Base-by-base conservation (phyloP, 2,797 vertebrate genomes). In the Alauda arvensis region DNA sequence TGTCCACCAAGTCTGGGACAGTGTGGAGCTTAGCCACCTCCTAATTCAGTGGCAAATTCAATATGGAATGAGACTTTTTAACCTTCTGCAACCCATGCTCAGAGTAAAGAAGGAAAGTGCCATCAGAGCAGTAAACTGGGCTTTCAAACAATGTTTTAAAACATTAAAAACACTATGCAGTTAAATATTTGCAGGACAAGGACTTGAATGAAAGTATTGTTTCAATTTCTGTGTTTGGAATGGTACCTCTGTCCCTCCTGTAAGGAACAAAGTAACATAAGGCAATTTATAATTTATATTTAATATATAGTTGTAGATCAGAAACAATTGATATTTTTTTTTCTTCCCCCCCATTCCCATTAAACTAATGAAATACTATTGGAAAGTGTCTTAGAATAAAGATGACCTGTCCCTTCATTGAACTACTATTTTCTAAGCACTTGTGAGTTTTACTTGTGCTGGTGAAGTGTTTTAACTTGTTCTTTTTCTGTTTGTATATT, bases 151-250 rank as follows among this genome's bases (percentile, higher is more conserved):
- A 12, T 45, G 43, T 61, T 40, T 40, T 40, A 40, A 40, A 40
- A 40, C 40, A 40, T 40, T 88, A 74, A 77, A 49, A 83, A 59
- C 5, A 33, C 19, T 12, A 6, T 9, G 12, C 51, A 37, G 37
- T 79, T 85, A 77, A 91, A 65, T 83, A 71, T 66, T 80, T 85
- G 37, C 39, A 72, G 59, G 72, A 62, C 14, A n/a, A 79, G 40
- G 61, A 46, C 62, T 24, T 77, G 33, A 86, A 59, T 77, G 6
- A 49, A 83, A 86, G 16, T 45, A 52, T 31, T 8, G 9, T 66
- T 86, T 67, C 18, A 24, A 8, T 79, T 77, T 89, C 26, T 57
- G 0, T 43, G 28, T 29, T 93, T 77, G n/a, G 20, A 82, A 45
- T 56, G n/a, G 18, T 63, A 66, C 33, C 17, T 60, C 37, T 77